phyloP scores from a whole-genome alignment of 2,797 vertebrate species.

The Chanos chanos region DNA sequence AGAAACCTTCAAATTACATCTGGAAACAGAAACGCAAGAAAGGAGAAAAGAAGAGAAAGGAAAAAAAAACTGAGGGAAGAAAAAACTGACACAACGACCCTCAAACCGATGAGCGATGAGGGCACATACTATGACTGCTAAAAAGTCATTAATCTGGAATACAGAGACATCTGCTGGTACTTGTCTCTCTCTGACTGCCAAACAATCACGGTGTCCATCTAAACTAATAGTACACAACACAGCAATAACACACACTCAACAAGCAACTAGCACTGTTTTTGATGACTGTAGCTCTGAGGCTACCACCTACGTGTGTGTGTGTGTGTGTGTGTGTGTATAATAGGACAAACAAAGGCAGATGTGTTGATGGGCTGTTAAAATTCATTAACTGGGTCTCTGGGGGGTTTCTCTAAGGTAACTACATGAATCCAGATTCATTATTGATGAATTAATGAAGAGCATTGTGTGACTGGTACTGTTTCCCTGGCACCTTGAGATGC shows the following conservation, averaged over 20 bases:
- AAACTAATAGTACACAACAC: too few relatives aligned
- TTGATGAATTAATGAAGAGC: conserved; percentile 72
- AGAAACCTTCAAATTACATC: too few relatives aligned
- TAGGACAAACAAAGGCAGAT: conserved; percentile 63
- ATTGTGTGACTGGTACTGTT: conserved; percentile 64
- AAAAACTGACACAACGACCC: too few relatives aligned
- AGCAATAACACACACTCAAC: too few relatives aligned
- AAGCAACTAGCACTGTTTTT: too few relatives aligned
- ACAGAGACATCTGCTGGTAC: conserved; percentile 65
- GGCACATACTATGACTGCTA: too few relatives aligned
- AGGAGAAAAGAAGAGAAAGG: too few relatives aligned
- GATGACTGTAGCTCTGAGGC: too few relatives aligned
- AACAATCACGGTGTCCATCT: too few relatives aligned
- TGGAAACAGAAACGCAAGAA: too few relatives aligned
- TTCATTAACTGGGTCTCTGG: conserved; percentile 65
- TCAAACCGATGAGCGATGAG: too few relatives aligned
- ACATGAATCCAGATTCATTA: conserved; percentile 69
- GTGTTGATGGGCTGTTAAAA: conserved; percentile 62
- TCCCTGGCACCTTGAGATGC: conserved; percentile 60
- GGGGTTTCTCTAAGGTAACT: conserved; percentile 63
- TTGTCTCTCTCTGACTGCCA: not conserved
- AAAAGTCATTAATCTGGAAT: conserved; percentile 58
- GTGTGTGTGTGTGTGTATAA: conserved; percentile 30
- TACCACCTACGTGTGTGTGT: not conserved
- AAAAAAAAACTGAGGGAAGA: too few relatives aligned